Conservation (phyloP, 2,113 vertebrate species). For the Columba livia region DNA sequence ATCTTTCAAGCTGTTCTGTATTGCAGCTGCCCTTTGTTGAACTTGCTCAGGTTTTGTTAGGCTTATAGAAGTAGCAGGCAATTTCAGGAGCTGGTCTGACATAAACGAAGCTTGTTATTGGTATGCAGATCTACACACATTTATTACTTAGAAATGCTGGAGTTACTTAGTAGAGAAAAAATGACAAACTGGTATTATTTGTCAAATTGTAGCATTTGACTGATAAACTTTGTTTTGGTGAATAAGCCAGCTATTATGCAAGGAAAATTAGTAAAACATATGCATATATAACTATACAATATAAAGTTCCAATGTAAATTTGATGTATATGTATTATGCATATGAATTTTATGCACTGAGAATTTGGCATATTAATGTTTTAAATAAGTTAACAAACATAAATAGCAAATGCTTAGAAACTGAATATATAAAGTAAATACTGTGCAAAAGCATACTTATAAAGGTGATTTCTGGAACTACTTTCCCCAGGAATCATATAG, state of each 20-base stretch:
- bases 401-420: neutral
- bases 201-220: neutral
- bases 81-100: neutral
- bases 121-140: neutral
- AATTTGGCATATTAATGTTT: neutral
- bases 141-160: neutral
- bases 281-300: neutral
- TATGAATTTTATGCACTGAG: neutral
- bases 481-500: neutral
- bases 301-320: neutral
- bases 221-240: neutral
- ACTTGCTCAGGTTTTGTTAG: neutral
- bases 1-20: neutral
- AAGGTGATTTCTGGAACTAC: neutral
- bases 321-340: neutral
- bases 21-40: conserved; percentile 45
- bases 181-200: neutral
- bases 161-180: neutral
- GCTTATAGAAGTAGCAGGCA: neutral
- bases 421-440: neutral
- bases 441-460: fast-evolving
- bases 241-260: neutral
- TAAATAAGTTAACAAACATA: neutral
- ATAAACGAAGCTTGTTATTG: neutral
- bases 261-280: neutral